Evolutionary conservation across 2,888 invertebrate genomes (phyloP).

Genomic region (Mechanitis mazaeus): DNA sequence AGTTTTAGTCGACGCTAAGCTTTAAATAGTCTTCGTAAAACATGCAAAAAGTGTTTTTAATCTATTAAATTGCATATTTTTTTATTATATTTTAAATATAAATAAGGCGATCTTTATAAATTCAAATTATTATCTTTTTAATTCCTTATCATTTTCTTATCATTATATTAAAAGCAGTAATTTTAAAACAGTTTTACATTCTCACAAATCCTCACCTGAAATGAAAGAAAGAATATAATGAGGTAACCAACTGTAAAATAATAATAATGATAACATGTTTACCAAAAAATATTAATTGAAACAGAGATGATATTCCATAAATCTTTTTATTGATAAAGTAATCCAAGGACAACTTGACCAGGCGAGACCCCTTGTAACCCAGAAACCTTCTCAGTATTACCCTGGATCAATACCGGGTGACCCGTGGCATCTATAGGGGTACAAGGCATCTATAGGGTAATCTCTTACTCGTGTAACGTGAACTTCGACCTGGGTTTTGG

Average conservation of each 20-base stretch:
- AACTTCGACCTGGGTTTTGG: constrained; percentile 76
- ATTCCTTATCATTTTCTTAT: too few relatives aligned
- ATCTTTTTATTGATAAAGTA: constrained; percentile 24
- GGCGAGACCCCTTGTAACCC: constrained; percentile 50
- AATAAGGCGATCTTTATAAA: too few relatives aligned
- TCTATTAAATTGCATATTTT: too few relatives aligned
- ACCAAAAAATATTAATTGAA: background rate
- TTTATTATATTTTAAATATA: too few relatives aligned
- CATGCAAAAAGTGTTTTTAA: too few relatives aligned
- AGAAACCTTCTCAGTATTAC: constrained; percentile 58
- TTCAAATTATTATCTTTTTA: too few relatives aligned
- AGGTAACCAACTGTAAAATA: too few relatives aligned
- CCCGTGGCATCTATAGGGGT: constrained; percentile 58
- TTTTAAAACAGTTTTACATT: background rate
- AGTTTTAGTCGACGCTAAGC: too few relatives aligned
- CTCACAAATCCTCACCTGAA: background rate
- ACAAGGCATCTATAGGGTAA: constrained; percentile 43
- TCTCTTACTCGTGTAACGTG: constrained; percentile 71
- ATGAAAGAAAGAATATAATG: background rate
- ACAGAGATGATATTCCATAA: background rate
- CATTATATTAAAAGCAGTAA: too few relatives aligned
- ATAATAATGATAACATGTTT: too few relatives aligned
- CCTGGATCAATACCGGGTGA: constrained; percentile 69
- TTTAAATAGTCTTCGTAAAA: too few relatives aligned
- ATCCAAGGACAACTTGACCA: constrained; percentile 37